phyloP scores from a whole-genome alignment of 2,888 invertebrate species.

The Erebia aethiops region DNA sequence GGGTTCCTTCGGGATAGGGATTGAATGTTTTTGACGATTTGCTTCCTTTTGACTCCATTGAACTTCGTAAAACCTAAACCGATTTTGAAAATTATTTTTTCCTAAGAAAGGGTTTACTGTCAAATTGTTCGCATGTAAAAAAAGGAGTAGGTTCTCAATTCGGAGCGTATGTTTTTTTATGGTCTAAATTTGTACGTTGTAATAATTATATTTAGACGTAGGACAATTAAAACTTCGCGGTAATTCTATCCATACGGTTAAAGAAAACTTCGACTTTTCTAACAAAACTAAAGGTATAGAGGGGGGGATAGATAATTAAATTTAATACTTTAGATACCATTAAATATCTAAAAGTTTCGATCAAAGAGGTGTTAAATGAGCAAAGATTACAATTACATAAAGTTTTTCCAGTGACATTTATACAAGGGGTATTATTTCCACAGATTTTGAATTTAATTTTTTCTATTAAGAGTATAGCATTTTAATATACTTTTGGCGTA shows the following conservation, averaged over 20 bases:
- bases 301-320: neutral
- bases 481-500: neutral
- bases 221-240: neutral
- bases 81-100: no score
- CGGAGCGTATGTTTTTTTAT: no score
- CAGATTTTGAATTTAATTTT: neutral
- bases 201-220: no score
- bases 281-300: neutral
- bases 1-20: no score
- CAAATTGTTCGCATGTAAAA: no score
- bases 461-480: neutral
- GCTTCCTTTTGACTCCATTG: no score
- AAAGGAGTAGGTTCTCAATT: no score
- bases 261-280: neutral
- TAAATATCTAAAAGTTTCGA: conserved; percentile 20
- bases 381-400: neutral
- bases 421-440: no score
- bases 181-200: no score
- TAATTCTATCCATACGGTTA: neutral
- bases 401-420: neutral
- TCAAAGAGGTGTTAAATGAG: conserved; percentile 10
- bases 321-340: neutral
- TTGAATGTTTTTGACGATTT: no score
- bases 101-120: no score
- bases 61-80: no score